Evolutionary conservation across 2,113 vertebrate genomes (phyloP).

Genomic region (Trematocara unimaculatum): DNA sequence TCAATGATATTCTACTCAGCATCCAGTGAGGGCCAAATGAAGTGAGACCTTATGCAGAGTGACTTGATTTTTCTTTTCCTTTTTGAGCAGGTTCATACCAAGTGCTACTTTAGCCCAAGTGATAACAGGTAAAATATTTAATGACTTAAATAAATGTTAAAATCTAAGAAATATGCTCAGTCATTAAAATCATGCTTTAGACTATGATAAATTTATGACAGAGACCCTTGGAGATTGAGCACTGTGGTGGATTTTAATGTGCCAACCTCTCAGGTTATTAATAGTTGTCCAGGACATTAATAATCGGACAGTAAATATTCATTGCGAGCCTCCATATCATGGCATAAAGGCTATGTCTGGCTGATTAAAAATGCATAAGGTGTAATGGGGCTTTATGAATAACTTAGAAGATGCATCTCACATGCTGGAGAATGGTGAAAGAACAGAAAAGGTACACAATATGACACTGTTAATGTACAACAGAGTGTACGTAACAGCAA

Average conservation of each 20-base stretch:
- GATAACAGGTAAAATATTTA: neutral
- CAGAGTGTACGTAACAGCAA: neutral
- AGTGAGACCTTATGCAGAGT: slow-evolving; percentile 12
- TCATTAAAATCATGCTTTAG: neutral
- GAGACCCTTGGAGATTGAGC: neutral
- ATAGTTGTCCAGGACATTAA: slow-evolving; percentile 84
- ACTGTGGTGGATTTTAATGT: slow-evolving; percentile 81
- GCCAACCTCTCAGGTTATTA: slow-evolving; percentile 82
- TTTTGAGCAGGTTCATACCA: neutral
- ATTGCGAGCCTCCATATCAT: slow-evolving; percentile 90
- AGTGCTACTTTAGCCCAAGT: neutral
- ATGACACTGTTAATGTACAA: neutral
- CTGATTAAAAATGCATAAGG: slow-evolving; percentile 95
- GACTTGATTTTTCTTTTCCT: neutral
- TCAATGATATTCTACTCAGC: slow-evolving; percentile 40
- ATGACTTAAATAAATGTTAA: neutral
- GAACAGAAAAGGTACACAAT: slow-evolving; percentile 4
- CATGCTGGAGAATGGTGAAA: slow-evolving; percentile 51
- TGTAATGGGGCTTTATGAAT: slow-evolving; percentile 96
- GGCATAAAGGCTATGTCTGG: slow-evolving; percentile 90
- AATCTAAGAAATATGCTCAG: neutral
- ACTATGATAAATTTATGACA: slow-evolving; percentile 20
- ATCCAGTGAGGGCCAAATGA: slow-evolving; percentile 30
- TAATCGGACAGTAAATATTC: slow-evolving; percentile 93
- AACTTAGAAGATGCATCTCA: slow-evolving; percentile 88